phyloP scores from a whole-genome alignment of 2,797 vertebrate species.

The Brachyrhaphis roseni region DNA sequence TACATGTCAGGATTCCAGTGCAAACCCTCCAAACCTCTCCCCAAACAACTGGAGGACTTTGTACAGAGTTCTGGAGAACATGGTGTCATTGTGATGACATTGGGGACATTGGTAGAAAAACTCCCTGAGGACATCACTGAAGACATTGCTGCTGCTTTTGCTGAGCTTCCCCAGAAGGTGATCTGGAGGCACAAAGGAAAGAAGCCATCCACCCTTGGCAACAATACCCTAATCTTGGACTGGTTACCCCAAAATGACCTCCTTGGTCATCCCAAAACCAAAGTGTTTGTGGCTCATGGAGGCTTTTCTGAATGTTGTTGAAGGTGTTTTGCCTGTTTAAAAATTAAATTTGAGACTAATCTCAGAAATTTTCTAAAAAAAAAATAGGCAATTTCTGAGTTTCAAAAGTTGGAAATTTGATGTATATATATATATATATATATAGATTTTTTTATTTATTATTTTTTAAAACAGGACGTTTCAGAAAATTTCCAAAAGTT shows the following conservation, averaged over 20 bases:
- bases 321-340: too few species aligned
- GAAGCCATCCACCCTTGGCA: conserved; percentile 53
- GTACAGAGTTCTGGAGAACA: conserved; percentile 67
- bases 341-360: too few species aligned
- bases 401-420: background rate
- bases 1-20: conserved; percentile 80
- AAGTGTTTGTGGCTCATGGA: conserved; percentile 75
- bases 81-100: conserved; percentile 73
- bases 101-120: conserved; percentile 61
- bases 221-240: conserved; percentile 69
- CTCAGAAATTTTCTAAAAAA: too few species aligned
- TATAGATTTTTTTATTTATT: too few species aligned
- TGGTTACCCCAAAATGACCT: conserved; percentile 74
- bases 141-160: conserved; percentile 68
- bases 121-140: conserved; percentile 64
- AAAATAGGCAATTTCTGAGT: background rate
- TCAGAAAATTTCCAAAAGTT: background rate
- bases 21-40: conserved; percentile 65
- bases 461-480: background rate
- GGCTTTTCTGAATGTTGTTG: too few species aligned
- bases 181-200: conserved; percentile 68
- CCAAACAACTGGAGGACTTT: conserved; percentile 30
- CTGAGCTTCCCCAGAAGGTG: conserved; percentile 71
- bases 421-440: too few species aligned
- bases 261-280: conserved; percentile 74